Evolutionary conservation across 2,888 invertebrate genomes (phyloP).

Genomic region (Dicyrtomina minuta): DNA sequence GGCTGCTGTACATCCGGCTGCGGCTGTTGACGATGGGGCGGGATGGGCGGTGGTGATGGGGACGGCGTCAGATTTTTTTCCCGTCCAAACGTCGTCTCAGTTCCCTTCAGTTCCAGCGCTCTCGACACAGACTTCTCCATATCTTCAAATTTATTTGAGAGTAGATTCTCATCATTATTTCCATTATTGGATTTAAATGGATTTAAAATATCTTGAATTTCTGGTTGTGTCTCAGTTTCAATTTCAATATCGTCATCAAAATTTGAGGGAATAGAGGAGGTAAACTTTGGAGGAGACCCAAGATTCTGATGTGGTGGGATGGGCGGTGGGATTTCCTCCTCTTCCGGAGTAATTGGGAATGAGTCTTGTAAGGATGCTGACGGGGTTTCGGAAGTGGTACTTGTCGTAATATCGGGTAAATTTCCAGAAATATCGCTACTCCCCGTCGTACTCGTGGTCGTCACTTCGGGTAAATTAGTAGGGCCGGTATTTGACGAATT

Average conservation of each 20-base stretch:
- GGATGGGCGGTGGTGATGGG: too few species aligned
- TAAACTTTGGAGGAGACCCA: background rate
- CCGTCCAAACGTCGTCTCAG: too few species aligned
- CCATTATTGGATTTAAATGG: background rate
- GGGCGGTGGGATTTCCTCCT: conserved; percentile 23
- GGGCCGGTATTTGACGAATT: background rate
- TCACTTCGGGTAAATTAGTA: background rate
- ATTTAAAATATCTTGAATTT: background rate
- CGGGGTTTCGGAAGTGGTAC: background rate
- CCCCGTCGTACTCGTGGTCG: background rate
- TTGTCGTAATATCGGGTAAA: conserved; percentile 24
- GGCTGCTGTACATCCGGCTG: background rate
- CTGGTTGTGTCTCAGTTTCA: background rate
- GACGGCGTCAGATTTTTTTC: too few species aligned
- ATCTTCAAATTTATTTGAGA: background rate
- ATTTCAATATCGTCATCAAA: background rate
- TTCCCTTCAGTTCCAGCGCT: background rate
- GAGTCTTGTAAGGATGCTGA: background rate
- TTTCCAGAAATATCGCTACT: conserved; percentile 1
- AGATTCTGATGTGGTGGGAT: conserved; percentile 30
- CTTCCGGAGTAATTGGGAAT: background rate
- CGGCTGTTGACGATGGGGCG: too few species aligned
- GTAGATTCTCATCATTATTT: background rate
- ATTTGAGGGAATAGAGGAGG: background rate
- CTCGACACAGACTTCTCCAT: background rate